A percentile compares a stretch with the other conserved stretches of the same genome.
Evolutionary conservation across 2,113 vertebrate genomes (phyloP).

Genomic region (Brachyistius frenatus): DNA sequence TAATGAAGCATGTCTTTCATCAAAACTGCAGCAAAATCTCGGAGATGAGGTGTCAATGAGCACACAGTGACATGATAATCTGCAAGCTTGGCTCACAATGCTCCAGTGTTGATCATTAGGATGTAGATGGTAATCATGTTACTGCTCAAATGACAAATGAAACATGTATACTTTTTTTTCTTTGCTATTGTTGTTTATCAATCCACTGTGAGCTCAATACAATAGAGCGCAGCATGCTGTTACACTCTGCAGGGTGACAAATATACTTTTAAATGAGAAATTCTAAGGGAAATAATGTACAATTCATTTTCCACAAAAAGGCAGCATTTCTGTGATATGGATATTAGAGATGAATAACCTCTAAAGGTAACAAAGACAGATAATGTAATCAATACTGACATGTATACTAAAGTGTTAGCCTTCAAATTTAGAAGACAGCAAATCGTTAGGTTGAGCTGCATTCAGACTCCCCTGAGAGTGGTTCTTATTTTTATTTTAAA

Average conservation of each 20-base stretch:
- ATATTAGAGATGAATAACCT: background rate
- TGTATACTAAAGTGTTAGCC: background rate
- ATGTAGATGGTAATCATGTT: constrained; percentile 23
- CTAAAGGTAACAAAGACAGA: background rate
- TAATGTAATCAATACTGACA: background rate
- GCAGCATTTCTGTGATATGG: too few species aligned
- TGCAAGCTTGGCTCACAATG: constrained; percentile 15
- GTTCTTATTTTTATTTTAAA: too few species aligned
- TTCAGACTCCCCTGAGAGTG: background rate
- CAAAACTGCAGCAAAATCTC: constrained; percentile 27
- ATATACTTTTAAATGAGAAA: background rate
- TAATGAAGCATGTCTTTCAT: constrained; percentile 37
- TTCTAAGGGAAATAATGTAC: background rate
- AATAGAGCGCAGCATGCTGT: background rate
- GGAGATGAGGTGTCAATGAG: constrained; percentile 42
- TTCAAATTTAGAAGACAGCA: background rate
- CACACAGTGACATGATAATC: constrained; percentile 15
- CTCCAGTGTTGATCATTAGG: constrained; percentile 8
- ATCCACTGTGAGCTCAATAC: constrained; percentile 1
- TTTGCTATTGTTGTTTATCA: background rate
- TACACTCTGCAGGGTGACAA: background rate
- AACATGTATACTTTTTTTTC: background rate
- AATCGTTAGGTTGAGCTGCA: background rate
- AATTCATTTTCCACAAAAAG: too few species aligned
- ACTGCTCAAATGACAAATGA: background rate